Evolutionary conservation across 2,113 vertebrate genomes (phyloP), one percentile per base, ranked within the genome.

Genomic region (Steatornis caripensis): DNA sequence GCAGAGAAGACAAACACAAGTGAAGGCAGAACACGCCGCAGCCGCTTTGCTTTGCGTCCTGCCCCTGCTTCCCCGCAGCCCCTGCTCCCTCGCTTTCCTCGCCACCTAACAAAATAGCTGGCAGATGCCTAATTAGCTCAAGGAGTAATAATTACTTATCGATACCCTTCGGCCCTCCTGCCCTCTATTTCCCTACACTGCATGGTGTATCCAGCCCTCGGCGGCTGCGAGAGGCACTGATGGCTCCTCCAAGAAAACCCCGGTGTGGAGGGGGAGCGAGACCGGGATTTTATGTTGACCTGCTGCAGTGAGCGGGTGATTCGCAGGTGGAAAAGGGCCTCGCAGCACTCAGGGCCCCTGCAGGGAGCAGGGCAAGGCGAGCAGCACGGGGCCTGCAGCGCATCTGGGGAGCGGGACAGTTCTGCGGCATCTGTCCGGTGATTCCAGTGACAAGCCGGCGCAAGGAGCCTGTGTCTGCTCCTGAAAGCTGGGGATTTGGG

Each of bases 381-480:
- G 24, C 10, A 17, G 78, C 43, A 2, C 0, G 2, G 54, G 14
- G 19, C 30, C 37, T 1, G 37, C 36, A 7, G 49, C 51, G 5
- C 66, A 3, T 0, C 26, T 6, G 4, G 51, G 41, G 22, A 13
- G 36, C 1, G 11, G 68, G 41, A 8, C 1, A 9, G 12, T 5
- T 27, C 72, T 9, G 17, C 34, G n/a, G 72, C 0, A 1, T 3
- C 53, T 1, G 11, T 0, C 0, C 0, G 37, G 41, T 2, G 11
- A 66, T 48, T 37, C 16, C 39, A 5, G 10, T 4, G 72, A 20
- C 48, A 15, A 61, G 57, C 12, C 0, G 4, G 27, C 41, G 69
- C 19, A 37, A 53, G 37, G 49, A 51, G 39, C 55, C 18, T 10
- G 43, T 3, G 6, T 0, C 22, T 55, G 48, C 34, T 58, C 54